Percentiles rank a stretch among this genome's conserved stretches.
Conservation (phyloP, 2,113 vertebrate genomes). For the Asarcornis scutulata region DNA sequence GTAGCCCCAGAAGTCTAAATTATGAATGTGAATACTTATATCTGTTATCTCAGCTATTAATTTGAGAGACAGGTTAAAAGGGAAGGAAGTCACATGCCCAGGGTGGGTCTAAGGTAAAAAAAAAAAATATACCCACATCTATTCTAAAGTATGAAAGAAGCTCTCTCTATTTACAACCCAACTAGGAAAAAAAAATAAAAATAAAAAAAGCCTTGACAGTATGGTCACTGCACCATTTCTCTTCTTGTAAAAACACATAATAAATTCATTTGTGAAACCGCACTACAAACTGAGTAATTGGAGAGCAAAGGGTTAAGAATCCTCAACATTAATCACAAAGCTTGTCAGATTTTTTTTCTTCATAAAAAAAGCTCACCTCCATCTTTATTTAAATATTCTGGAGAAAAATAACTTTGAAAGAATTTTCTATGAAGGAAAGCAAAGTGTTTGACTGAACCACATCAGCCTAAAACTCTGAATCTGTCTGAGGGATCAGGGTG, state of each 20-base stretch:
- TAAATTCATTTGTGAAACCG: background rate
- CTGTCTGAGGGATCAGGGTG: background rate
- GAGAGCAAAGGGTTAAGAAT: background rate
- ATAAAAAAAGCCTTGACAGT: background rate
- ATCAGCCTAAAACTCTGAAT: background rate
- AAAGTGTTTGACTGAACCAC: background rate
- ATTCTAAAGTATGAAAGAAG: background rate
- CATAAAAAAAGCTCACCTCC: background rate
- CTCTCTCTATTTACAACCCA: background rate
- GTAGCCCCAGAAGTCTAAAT: background rate
- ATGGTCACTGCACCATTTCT: background rate
- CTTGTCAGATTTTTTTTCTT: background rate
- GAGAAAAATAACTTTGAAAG: background rate
- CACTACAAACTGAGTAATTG: background rate
- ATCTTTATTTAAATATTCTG: background rate
- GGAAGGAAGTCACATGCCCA: background rate
- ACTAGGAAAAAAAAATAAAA: background rate
- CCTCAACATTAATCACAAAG: background rate
- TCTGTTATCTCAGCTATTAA: background rate
- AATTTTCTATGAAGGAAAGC: background rate
- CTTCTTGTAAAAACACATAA: background rate
- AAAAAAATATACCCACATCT: background rate
- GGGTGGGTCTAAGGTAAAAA: background rate
- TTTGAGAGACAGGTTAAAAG: background rate
- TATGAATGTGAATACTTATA: background rate